Evolutionary conservation across 92 coral and sea anemone species (phyloP), one percentile per base, ranked within the genome.

Genomic region (Epizoanthus scotinus): DNA sequence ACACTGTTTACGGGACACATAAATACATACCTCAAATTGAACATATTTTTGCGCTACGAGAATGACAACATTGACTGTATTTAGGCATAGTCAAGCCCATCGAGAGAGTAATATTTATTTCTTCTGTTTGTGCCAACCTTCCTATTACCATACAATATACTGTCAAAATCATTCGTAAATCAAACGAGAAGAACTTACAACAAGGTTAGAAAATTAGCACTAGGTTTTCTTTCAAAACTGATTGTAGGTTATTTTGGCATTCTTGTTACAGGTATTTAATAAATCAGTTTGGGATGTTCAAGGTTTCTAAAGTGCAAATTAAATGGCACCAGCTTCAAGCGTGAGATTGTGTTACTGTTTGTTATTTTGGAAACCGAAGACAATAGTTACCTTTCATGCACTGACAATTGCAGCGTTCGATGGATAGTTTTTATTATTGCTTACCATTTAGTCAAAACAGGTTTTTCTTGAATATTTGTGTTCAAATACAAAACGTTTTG

Each of bases 51-150:
- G 28, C 78, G 31, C 10, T 27, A 60, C 54, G 56, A 28, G 47
- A 58, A 59, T 75, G 14, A 59, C 21, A 59, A 58, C 67, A 75
- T 75, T 75, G 38, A n/a, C 50, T 57, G 21, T 75, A 75, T 38
- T 34, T 58, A 60, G 66, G 28, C 52, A 63, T 70, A 50, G 6
- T 38, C 47, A 64, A 64, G 57, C 25, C 61, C 42, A 36, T 58
- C 42, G 36, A 57, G 47, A 31, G 29, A 75, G 21, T 22, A 22
- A 38, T 75, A 57, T 34, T 75, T 75, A 21, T 73, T 69, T 15
- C 34, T 74, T 18, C 42, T 28, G 36, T 74, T 74, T 74, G 54
- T 74, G 50, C 31, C 28, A 57, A 53, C 67, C 26, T 62, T 21
- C 52, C 31, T 55, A 55, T 52, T n/a, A 58, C n/a, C n/a, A n/a